Evolutionary conservation across 2,888 invertebrate genomes (phyloP), one percentile per base, ranked within the genome.

Genomic region (Sarcophaga caerulescens): DNA sequence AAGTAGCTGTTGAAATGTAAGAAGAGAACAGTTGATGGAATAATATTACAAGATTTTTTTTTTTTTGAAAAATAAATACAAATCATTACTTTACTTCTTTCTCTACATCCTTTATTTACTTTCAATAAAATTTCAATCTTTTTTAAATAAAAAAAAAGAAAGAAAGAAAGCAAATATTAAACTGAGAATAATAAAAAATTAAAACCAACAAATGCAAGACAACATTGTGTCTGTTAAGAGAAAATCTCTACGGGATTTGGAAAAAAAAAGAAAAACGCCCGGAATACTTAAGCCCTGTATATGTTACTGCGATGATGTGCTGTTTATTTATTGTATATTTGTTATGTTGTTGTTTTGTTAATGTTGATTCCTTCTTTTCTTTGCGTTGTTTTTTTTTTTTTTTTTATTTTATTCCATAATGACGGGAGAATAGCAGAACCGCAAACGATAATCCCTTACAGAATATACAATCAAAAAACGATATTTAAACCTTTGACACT

Each of bases 401-500:
- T 73, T 59, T 14, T 45, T 19, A 17, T 71, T 79, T 35, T 71
- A 63, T 62, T 62, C 21, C 12, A 79, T 35, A 79, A 71, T 17
- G 14, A 52, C 4, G 5, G 17, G 10, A 52, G 14, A 52, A 52
- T 52, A 52, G 12, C 17, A 52, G 17, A 17, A 35, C 65, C 35
- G 21, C 63, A 63, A 79, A 80, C 63, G 52, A 70, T 79, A 84
- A 80, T 79, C 79, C 66, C 65, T 60, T 65, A 71, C 70, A 70
- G 71, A 75, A 60, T 84, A 70, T 70, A 44, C 52, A 83, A 73
- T 75, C 70, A 57, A 84, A 71, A 23, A 70, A 69, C 62, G 57
- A 79, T 79, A 74, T 84, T 69, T 57, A 70, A 79, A 75, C 57
- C 65, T 65, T 74, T 84, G 73, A 70, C 75, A 80, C 35, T 63